Evolutionary conservation across 2,888 invertebrate species (phyloP), one percentile per base, ranked within the genome.

Genomic region (Leuctra nigra): DNA sequence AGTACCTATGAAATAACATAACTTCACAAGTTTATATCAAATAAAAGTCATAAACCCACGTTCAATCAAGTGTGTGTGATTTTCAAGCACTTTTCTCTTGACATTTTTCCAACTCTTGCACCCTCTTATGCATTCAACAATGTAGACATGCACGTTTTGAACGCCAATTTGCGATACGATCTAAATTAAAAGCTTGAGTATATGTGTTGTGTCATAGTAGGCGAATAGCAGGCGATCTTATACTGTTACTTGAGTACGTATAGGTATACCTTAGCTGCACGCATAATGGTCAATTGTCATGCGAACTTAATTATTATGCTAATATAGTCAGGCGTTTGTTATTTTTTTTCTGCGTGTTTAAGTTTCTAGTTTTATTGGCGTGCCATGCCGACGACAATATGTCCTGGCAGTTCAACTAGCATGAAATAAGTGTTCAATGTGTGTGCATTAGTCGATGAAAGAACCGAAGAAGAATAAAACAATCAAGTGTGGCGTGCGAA

Each of bases 281-380:
- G 50, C 50, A 50, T 33, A 50, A 50, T 33, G 35, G 33, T 33
- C 50, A 50, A 50, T 50, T 50, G 50, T 50, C 50, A 50, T 50
- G 50, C 50, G 35, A 50, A 9, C 18, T 29, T 50, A 50, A 50
- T 50, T 50, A 50, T 50, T 50, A 50, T 50, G 50, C 50, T 50
- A 50, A 50, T 50, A 33, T 35, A 23, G 4, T 29, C 29, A 44
- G 39, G 16, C 44, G 33, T 50, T 50, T 29, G 50, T 33, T 50
- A n/a, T 20, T 48, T 29, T 47, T 50, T 50, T 35, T 22, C 35
- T 35, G 50, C 50, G 50, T 50, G 50, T 29, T 29, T 29, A 29
- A 29, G 11, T n/a, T 7, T 29, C 6, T 11, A 7, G 29, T 29
- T 7, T 29, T 6, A 29, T 29, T 29, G 29, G 29, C 29, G 11